phyloP scores from a whole-genome alignment of 2,888 invertebrate genomes.

The Lasioglossum oenotherae region DNA sequence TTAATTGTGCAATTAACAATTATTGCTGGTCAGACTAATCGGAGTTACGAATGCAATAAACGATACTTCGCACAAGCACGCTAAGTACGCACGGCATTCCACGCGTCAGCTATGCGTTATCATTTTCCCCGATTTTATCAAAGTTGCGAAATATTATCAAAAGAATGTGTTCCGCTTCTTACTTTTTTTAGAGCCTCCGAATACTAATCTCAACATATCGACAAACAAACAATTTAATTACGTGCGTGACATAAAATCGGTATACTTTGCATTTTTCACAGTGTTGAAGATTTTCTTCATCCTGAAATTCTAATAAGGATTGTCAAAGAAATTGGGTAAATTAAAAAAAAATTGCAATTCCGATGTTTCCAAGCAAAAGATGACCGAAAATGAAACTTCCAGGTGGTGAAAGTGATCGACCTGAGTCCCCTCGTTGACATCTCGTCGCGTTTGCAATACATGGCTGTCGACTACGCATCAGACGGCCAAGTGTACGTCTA shows the following conservation, averaged over 20 bases:
- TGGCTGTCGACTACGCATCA: slow-evolving; percentile 88
- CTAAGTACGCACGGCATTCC: not conserved
- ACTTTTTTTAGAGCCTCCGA: no score
- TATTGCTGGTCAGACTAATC: not conserved
- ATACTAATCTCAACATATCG: not conserved
- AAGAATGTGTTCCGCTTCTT: not conserved
- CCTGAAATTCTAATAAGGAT: not conserved
- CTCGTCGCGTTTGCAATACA: slow-evolving; percentile 88
- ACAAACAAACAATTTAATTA: no score
- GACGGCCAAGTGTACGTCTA: slow-evolving; percentile 87
- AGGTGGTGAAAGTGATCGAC: slow-evolving; percentile 87
- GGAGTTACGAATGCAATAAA: not conserved
- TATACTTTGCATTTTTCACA: not conserved
- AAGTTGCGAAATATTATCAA: not conserved
- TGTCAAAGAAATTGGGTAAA: not conserved
- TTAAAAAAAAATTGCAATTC: not conserved
- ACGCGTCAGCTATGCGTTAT: not conserved
- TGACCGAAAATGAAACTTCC: not conserved
- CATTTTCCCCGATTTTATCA: not conserved
- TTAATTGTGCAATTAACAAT: not conserved
- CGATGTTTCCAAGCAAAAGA: not conserved
- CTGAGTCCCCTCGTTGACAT: slow-evolving; percentile 86
- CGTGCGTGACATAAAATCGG: no score
- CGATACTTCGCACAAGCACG: not conserved
- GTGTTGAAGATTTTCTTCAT: no score